Conservation (phyloP, 1,140 invertebrate genomes). For the Apis laboriosa region DNA sequence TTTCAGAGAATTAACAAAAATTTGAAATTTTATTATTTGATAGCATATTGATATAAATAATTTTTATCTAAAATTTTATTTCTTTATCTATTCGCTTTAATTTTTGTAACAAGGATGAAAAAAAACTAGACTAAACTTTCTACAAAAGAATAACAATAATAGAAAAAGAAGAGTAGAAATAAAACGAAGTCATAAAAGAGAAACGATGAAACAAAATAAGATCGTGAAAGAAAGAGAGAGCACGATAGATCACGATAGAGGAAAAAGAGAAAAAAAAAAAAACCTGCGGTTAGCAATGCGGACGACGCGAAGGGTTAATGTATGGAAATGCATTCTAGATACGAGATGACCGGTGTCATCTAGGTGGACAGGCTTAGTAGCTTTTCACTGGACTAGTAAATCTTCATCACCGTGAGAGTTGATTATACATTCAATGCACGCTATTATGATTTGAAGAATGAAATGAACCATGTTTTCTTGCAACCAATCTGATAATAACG, state of each 20-base stretch:
- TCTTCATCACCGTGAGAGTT: constrained; percentile 65
- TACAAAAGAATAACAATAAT: not conserved
- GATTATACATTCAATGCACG: constrained; percentile 53
- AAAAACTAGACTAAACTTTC: no score
- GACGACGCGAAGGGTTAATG: constrained; percentile 58
- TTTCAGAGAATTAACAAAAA: no score
- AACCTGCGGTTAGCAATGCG: not conserved
- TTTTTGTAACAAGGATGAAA: no score
- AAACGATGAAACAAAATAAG: not conserved
- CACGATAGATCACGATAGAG: not conserved
- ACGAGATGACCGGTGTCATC: constrained; percentile 64
- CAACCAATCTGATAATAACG: no score
- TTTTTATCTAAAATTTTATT: no score
- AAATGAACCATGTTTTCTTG: no score
- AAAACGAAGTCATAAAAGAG: no score
- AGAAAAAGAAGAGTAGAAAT: not conserved
- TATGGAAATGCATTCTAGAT: constrained; percentile 67
- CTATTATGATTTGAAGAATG: not conserved
- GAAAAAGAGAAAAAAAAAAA: not conserved
- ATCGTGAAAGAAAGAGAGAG: no score
- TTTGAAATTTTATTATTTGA: no score
- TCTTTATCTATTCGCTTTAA: no score
- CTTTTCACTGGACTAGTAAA: constrained; percentile 68
- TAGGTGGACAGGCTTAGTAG: constrained; percentile 45
- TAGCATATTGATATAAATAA: no score